These are phyloP conservation scores for Brevimyrus niger DNA, from an alignment of 2,113 vertebrate species.

Conservation along the genomic window DNA sequence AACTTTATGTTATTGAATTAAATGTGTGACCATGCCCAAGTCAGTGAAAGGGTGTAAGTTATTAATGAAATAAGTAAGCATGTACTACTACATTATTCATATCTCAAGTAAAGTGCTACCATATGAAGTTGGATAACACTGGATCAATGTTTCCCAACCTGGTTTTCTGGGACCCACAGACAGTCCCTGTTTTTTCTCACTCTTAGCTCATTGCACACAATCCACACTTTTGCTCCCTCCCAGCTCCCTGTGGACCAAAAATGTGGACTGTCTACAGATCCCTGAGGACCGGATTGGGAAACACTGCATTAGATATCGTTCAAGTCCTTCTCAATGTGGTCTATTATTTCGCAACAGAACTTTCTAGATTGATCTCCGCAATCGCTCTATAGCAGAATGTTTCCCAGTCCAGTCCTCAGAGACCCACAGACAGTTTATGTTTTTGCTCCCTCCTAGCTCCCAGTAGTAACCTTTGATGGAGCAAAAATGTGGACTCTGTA, in stretches of 20 bases:
- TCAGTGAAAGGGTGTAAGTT: too few species aligned
- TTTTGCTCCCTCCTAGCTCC: not conserved
- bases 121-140: not conserved
- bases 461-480: not conserved
- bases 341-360: not conserved
- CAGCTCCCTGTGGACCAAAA: not conserved
- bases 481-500: not conserved
- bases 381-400: not conserved
- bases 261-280: not conserved
- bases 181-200: not conserved
- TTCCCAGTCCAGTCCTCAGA: not conserved
- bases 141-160: not conserved
- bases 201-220: not conserved
- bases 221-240: not conserved
- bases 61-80: too few species aligned
- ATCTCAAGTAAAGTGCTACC: too few species aligned
- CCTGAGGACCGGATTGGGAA: not conserved
- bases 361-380: not conserved
- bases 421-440: not conserved
- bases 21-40: too few species aligned
- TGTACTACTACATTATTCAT: too few species aligned
- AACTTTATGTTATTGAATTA: too few species aligned
- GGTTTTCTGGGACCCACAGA: not conserved
- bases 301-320: not conserved
- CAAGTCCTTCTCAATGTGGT: not conserved